Percentiles rank a stretch among this genome's conserved stretches.
Conservation (phyloP, 2,888 invertebrate species). For the Meghimatium bilineatum region DNA sequence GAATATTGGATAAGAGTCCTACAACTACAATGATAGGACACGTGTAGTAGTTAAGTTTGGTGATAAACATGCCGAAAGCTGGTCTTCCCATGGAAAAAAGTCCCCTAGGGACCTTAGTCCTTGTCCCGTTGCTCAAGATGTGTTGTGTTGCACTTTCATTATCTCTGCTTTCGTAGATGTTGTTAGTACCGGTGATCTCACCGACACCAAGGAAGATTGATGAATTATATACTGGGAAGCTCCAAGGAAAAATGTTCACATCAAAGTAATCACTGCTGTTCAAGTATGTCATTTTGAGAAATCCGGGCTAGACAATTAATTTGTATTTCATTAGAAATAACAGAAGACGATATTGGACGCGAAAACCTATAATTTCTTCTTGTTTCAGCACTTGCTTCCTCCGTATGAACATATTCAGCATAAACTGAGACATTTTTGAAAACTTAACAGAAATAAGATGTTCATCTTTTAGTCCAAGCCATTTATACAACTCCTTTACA, state of each 20-base stretch:
- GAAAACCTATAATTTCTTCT: background rate
- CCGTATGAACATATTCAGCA: background rate
- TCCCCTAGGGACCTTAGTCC: background rate
- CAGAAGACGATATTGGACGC: background rate
- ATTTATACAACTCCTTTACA: too few relatives aligned
- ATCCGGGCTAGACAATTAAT: background rate
- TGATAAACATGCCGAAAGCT: background rate
- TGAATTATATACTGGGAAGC: background rate
- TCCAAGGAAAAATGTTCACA: background rate
- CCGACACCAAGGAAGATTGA: background rate
- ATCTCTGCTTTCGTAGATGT: background rate
- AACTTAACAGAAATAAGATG: too few relatives aligned
- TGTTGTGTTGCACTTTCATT: constrained; percentile 24
- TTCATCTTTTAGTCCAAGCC: too few relatives aligned
- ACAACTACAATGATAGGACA: constrained; percentile 84
- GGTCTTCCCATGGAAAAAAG: background rate
- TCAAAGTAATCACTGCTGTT: background rate
- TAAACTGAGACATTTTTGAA: background rate
- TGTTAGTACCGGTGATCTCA: background rate
- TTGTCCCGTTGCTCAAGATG: constrained; percentile 29
- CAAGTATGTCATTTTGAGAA: background rate
- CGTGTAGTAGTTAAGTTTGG: constrained; percentile 79
- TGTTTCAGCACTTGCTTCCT: background rate
- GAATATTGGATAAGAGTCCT: constrained; percentile 85
- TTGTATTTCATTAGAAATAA: background rate